Base-by-base conservation (phyloP, 92 coral and sea anemone genomes). In the Phenganax stokvisi region DNA sequence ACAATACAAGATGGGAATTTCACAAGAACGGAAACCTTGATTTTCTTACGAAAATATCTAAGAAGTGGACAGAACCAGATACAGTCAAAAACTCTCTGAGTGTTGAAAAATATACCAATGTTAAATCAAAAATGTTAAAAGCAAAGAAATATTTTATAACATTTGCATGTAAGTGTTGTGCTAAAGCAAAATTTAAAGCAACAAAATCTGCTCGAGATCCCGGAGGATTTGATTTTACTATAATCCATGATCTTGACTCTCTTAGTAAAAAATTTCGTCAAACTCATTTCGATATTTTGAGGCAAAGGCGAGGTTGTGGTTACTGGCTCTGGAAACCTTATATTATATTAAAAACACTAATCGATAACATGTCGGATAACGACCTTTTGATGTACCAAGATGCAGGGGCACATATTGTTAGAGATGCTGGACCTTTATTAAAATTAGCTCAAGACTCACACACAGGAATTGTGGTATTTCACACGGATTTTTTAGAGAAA, bases 301-400 rank as follows among this genome's bases (percentile, higher is more conserved):
- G 74, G 9, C 83, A 79, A 73, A 51, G n/a, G 7, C 83, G 83
- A 4, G 83, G 83, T 8, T 52, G 83, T 9, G 83, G 83, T 7
- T 79, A 12, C 62, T 79, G 83, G 83, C 62, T 79, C 0, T 79
- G 83, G 83, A 79, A 79, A 62, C 83, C 83, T 8, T 79, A 79
- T 53, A 79, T 79, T 30, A 52, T 79, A 53, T 53, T 79, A 16
- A 65, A 79, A 31, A 79, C 83, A 0, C 57, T 79, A 1, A 9
- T 79, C 13, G 74, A 79, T 13, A 79, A 31, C 15, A 79, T 79
- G 83, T 67, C 74, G 17, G 74, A 79, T 51, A 57, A 68, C 8
- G 83, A 79, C 53, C 58, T 79, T 0, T 1, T 79, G 6, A 79
- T 79, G 83, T 79, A 79, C 51, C 83, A 79, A 60, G 83, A 79